Base-by-base conservation (phyloP, 2,113 vertebrate genomes). In the Seriola rivoliana region DNA sequence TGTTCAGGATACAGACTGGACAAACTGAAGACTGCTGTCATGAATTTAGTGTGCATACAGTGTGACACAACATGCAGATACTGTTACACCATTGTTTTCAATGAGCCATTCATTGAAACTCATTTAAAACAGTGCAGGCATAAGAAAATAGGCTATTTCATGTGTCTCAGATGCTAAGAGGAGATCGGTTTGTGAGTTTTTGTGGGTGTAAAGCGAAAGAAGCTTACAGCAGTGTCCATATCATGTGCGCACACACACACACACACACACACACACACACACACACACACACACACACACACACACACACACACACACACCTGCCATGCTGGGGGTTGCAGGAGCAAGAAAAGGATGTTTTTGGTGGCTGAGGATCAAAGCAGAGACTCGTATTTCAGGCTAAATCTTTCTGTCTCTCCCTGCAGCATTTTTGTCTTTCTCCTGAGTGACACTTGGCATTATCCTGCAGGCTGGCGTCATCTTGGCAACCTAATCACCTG, bases 401-500 rank as follows among this genome's bases (percentile, higher is more conserved):
- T n/a, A 29, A 52, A 54, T 78, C 63, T 23, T 59, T 52, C 34
- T 14, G 7, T 67, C n/a, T 72, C 40, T 50, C 42, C 5, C 32
- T 55, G 4, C 16, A 54, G 55, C 54, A 14, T 67, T 19, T 48
- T 23, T 65, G 32, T 54, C 69, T 86, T 34, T 74, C 40, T 58
- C 6, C 25, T 17, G 59, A 75, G n/a, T 77, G 68, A 78, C 57
- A 65, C 21, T 71, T 75, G 75, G 34, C 76, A 50, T 75, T 70
- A 75, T 67, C 17, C 46, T 25, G 52, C 21, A 55, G n/a, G 34
- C 54, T 57, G 76, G 1, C 5, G 71, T 82, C 52, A 34, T 25
- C 80, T 58, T 84, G 13, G 74, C 66, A 84, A 83, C 81, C 59
- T 78, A 60, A 91, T 77, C 48, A 75, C 63, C 48, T 57, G 36